These are phyloP conservation scores for Polyergus mexicanus DNA, from an alignment of 1,140 invertebrate species.

Conservation along the genomic window DNA sequence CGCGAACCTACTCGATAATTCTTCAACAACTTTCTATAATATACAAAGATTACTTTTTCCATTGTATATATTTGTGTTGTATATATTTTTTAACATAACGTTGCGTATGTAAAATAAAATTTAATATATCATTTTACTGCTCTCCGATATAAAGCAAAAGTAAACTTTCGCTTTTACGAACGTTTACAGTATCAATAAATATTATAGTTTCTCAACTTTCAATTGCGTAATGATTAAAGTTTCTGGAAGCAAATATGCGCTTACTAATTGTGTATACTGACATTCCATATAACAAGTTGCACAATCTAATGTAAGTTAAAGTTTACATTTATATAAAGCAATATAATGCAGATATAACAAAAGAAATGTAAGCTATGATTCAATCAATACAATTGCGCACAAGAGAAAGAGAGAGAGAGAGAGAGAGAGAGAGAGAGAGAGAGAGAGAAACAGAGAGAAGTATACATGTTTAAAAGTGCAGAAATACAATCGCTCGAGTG, in stretches of 20 bases:
- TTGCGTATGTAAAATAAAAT: neutral
- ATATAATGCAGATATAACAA: neutral
- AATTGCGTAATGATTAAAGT: neutral
- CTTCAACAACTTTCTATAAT: neutral
- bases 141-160: neutral
- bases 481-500: neutral
- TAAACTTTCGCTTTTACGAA: neutral
- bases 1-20: neutral
- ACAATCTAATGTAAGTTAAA: neutral
- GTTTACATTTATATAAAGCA: constrained; percentile 15
- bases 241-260: neutral
- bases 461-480: neutral
- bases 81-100: neutral
- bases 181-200: neutral
- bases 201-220: neutral
- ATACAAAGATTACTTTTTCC: no score
- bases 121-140: neutral
- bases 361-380: constrained; percentile 11
- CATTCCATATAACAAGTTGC: constrained; percentile 4
- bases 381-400: neutral
- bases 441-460: no score
- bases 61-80: neutral
- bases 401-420: no score
- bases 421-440: no score
- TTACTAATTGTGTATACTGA: neutral